These are phyloP conservation scores for Drosophila anceps DNA, from an alignment of 2,888 invertebrate genomes.

Conservation along the genomic window DNA sequence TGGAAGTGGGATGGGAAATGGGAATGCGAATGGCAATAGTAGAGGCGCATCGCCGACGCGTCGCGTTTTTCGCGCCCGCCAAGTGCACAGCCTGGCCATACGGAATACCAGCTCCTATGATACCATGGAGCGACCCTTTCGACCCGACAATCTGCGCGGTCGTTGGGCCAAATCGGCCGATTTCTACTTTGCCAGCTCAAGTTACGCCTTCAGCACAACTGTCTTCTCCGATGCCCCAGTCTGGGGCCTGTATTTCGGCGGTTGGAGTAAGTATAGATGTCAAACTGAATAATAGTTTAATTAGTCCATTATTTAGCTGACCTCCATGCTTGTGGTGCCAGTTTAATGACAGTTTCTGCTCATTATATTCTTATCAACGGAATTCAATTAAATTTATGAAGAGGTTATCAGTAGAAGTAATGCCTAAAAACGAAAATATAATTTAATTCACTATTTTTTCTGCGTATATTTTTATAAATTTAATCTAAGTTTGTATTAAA, in stretches of 20 bases:
- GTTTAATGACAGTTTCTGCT: slow-evolving; percentile 6
- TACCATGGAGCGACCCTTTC: slow-evolving; percentile 83
- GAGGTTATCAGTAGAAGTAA: slow-evolving; percentile 36
- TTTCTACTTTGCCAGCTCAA: slow-evolving; percentile 92
- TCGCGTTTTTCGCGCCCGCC: slow-evolving; percentile 55
- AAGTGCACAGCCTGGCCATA: slow-evolving; percentile 69
- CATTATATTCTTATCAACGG: slow-evolving; percentile 36
- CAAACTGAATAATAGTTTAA: not conserved
- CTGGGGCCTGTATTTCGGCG: slow-evolving; percentile 78
- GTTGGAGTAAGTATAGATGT: slow-evolving; percentile 78
- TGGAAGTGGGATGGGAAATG: not conserved
- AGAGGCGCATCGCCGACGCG: slow-evolving; percentile 21
- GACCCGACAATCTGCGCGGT: slow-evolving; percentile 86
- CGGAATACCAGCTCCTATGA: slow-evolving; percentile 81
- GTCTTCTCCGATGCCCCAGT: slow-evolving; percentile 91
- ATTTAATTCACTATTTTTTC: slow-evolving; percentile 15
- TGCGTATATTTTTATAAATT: not conserved
- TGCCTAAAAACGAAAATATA: not conserved
- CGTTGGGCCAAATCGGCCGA: slow-evolving; percentile 91
- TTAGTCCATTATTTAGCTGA: slow-evolving; percentile 1
- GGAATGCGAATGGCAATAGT: slow-evolving; percentile 3
- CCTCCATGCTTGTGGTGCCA: slow-evolving; percentile 28
- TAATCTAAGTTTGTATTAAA: not conserved
- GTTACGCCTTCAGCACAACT: slow-evolving; percentile 93
- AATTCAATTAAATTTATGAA: slow-evolving; percentile 45